Conservation (phyloP, 1,140 invertebrate species). For the Hydropsyche tenuis region DNA sequence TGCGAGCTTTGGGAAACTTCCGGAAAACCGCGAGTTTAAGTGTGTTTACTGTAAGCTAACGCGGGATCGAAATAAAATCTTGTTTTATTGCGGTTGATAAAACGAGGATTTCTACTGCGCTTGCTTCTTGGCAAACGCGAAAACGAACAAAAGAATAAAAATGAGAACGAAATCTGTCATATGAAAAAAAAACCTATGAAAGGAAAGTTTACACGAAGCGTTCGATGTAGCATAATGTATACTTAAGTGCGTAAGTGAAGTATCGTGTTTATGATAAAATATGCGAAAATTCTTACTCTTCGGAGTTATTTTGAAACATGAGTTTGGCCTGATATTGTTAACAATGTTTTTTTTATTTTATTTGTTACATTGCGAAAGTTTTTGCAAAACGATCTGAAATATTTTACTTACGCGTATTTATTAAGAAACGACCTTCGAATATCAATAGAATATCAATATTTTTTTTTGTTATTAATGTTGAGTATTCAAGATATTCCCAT, state of each 20-base stretch:
- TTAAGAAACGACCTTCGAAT: too few species aligned
- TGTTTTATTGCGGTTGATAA: not conserved
- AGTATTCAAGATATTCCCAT: too few species aligned
- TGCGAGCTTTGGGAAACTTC: not conserved
- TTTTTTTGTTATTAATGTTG: too few species aligned
- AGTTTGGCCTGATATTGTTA: too few species aligned
- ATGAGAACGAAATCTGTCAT: not conserved
- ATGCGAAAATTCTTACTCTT: too few species aligned
- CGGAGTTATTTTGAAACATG: too few species aligned
- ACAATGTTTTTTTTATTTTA: too few species aligned
- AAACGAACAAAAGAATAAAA: not conserved
- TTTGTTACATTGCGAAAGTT: too few species aligned
- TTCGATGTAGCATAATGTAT: not conserved
- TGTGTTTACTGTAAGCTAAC: constrained; percentile 17
- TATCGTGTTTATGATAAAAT: constrained; percentile 7
- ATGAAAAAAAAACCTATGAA: not conserved
- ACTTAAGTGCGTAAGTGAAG: constrained; percentile 11
- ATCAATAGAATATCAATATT: too few species aligned
- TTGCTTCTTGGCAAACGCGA: not conserved
- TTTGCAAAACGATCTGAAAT: too few species aligned
- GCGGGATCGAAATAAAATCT: constrained; percentile 17
- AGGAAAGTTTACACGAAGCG: too few species aligned
- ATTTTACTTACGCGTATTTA: too few species aligned
- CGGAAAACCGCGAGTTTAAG: constrained; percentile 13
- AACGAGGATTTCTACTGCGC: constrained; percentile 4